phyloP scores from a whole-genome alignment of 2,797 vertebrate species.

The Carapus acus region DNA sequence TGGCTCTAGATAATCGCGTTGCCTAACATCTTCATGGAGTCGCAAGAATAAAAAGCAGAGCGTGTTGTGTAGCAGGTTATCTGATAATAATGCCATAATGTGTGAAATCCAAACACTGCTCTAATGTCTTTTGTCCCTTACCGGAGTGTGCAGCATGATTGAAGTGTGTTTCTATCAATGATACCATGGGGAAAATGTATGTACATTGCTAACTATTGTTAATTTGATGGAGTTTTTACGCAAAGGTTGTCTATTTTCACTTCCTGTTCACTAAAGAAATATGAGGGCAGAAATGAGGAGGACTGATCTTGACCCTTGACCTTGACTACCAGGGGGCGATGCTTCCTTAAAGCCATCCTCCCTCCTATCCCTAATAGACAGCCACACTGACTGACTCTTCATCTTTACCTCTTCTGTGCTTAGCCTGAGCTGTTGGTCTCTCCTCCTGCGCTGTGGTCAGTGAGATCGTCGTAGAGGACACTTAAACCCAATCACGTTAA shows the following conservation, averaged over 20 bases:
- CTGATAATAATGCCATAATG: conserved; percentile 51
- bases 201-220: conserved; percentile 58
- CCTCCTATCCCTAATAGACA: conserved; percentile 62
- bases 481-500: conserved; percentile 69
- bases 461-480: conserved; percentile 53
- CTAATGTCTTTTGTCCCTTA: conserved; percentile 60
- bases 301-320: conserved; percentile 58
- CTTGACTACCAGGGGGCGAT: conserved; percentile 67
- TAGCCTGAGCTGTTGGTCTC: conserved; percentile 51
- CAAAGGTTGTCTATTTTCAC: conserved; percentile 59
- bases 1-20: conserved; percentile 55
- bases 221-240: conserved; percentile 62
- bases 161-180: conserved; percentile 70
- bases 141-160: conserved; percentile 67
- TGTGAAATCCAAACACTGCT: conserved; percentile 53
- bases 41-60: conserved; percentile 34
- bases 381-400: conserved; percentile 58
- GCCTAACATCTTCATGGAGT: conserved; percentile 56
- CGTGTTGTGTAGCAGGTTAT: conserved; percentile 47
- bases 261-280: conserved; percentile 55
- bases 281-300: conserved; percentile 41
- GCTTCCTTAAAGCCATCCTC: conserved; percentile 72
- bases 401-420: conserved; percentile 66
- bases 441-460: conserved; percentile 7
- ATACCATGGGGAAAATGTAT: conserved; percentile 53